These are phyloP conservation scores for Cantharis lateralis DNA, from an alignment of 2,888 invertebrate species.

Conservation along the genomic window DNA sequence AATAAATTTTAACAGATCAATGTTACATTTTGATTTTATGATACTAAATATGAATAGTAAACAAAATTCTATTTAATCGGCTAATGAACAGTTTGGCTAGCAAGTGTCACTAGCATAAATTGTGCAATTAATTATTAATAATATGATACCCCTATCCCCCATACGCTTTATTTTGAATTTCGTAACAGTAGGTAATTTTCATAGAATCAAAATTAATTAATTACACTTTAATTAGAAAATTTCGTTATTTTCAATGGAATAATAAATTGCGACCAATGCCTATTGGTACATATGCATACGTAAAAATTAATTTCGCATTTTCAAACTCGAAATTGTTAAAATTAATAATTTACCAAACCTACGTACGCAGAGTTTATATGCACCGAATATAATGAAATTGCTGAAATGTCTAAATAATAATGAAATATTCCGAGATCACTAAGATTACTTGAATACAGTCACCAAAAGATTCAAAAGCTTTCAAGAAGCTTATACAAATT, in stretches of 20 bases:
- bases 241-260: background rate
- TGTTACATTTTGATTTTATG: conserved; percentile 3
- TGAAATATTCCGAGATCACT: background rate
- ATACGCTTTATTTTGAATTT: conserved; percentile 5
- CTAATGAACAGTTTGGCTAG: conserved; percentile 15
- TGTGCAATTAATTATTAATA: conserved; percentile 22
- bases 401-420: background rate
- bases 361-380: background rate
- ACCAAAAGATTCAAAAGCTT: background rate
- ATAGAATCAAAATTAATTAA: conserved; percentile 1
- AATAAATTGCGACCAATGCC: background rate
- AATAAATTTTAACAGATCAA: background rate
- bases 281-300: background rate
- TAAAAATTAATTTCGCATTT: background rate
- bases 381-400: background rate
- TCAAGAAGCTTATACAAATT: background rate
- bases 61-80: conserved; percentile 21
- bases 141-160: conserved; percentile 14
- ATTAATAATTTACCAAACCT: background rate
- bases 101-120: conserved; percentile 19
- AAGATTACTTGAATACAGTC: background rate
- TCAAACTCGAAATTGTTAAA: background rate
- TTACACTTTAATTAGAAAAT: background rate
- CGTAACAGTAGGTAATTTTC: conserved; percentile 3
- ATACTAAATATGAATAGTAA: conserved; percentile 5